Conservation (phyloP, 2,888 invertebrate genomes). For the Troilus luridus region DNA sequence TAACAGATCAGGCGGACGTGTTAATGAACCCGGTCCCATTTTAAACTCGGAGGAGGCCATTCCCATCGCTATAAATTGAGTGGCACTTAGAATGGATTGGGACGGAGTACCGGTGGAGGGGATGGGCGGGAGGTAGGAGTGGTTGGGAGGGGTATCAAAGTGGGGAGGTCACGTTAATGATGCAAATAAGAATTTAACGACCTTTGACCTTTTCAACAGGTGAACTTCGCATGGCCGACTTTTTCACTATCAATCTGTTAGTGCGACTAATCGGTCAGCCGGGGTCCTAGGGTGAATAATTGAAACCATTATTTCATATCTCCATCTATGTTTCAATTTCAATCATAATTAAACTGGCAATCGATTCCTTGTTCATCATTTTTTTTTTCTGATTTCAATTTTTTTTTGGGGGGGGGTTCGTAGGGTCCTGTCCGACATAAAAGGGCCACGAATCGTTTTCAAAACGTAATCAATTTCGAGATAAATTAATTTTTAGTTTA, state of each 20-base stretch:
- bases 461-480: no score
- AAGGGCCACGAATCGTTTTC: no score
- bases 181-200: constrained; percentile 40
- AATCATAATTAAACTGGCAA: not conserved
- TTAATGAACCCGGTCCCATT: constrained; percentile 4
- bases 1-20: not conserved
- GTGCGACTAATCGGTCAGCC: not conserved
- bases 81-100: constrained; percentile 33
- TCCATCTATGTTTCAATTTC: not conserved
- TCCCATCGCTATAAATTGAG: not conserved
- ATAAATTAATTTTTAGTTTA: no score
- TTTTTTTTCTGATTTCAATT: no score
- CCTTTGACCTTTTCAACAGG: constrained; percentile 31
- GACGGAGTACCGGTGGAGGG: not conserved
- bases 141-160: not conserved
- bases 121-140: no score
- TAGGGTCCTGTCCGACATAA: no score
- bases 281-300: not conserved
- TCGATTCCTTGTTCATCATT: not conserved
- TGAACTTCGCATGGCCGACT: not conserved
- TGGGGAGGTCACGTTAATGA: not conserved
- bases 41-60: not conserved
- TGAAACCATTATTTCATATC: not conserved
- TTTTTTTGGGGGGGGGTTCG: no score
- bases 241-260: constrained; percentile 23